Evolutionary conservation across 2,113 vertebrate genomes (phyloP).

Genomic region (Protobothrops mucrosquamatus): DNA sequence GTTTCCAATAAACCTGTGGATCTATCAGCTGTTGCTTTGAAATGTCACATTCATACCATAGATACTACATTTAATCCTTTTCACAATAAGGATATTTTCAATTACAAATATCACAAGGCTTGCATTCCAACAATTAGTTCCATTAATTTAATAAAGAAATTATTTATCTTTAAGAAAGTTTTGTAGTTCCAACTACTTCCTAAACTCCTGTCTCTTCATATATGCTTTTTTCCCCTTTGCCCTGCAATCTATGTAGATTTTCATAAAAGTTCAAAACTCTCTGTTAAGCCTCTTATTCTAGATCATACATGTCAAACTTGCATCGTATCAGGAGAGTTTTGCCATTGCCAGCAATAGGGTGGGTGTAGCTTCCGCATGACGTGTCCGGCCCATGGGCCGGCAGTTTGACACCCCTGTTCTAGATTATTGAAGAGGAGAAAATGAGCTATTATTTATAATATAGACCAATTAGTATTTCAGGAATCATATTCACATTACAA

Average conservation of each 20-base stretch:
- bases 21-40: slow-evolving; percentile 52
- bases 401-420: not conserved
- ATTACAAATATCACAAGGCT: slow-evolving; percentile 2
- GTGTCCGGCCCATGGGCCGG: no score
- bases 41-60: slow-evolving; percentile 35
- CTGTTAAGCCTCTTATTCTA: not conserved
- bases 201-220: not conserved
- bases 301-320: not conserved
- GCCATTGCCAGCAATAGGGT: no score
- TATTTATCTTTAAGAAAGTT: not conserved
- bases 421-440: not conserved
- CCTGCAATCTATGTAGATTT: not conserved
- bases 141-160: not conserved
- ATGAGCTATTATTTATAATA: not conserved
- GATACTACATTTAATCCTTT: slow-evolving; percentile 22
- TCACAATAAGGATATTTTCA: not conserved
- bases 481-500: not conserved
- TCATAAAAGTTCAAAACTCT: not conserved
- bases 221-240: not conserved
- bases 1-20: slow-evolving; percentile 49
- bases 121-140: not conserved
- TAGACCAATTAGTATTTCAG: not conserved
- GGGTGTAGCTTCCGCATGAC: no score
- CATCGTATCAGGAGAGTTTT: no score
- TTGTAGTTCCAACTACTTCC: not conserved